phyloP scores from a whole-genome alignment of 2,797 vertebrate genomes.

The Chrysocyon brachyurus region DNA sequence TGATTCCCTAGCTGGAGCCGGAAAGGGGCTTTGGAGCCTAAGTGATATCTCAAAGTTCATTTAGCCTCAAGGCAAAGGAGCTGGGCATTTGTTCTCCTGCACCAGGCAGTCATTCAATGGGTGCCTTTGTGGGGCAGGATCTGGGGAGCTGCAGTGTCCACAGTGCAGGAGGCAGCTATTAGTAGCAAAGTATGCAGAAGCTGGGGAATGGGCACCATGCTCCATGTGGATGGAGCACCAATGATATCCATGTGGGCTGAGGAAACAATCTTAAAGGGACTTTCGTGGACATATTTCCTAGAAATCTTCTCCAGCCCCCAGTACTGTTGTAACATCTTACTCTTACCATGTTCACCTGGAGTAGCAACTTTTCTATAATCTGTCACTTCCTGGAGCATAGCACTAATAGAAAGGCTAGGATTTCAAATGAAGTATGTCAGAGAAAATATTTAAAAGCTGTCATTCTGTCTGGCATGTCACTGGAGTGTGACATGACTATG shows the following conservation, averaged over 20 bases:
- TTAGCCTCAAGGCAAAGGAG: neutral
- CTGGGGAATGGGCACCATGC: neutral
- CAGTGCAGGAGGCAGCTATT: neutral
- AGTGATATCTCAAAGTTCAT: neutral
- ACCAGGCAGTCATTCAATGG: neutral
- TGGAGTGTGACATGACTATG: slow-evolving; percentile 73
- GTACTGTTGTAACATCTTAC: neutral
- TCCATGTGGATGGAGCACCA: neutral
- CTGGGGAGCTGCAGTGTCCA: neutral
- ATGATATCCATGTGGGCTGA: neutral
- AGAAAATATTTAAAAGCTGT: slow-evolving; percentile 82
- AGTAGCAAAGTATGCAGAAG: neutral
- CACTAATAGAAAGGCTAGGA: slow-evolving; percentile 79
- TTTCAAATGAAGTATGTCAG: slow-evolving; percentile 83
- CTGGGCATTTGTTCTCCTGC: neutral
- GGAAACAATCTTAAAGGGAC: neutral
- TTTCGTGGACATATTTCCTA: slow-evolving; percentile 7
- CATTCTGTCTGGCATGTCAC: slow-evolving; percentile 76
- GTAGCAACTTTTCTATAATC: slow-evolving; percentile 4
- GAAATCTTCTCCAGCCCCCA: neutral
- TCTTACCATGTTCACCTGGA: slow-evolving; percentile 1
- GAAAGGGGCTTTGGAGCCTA: neutral
- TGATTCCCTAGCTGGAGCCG: neutral
- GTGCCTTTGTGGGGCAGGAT: neutral
- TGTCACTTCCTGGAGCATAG: slow-evolving; percentile 76